Evolutionary conservation across 2,113 vertebrate genomes (phyloP).

Genomic region (Scomber japonicus): DNA sequence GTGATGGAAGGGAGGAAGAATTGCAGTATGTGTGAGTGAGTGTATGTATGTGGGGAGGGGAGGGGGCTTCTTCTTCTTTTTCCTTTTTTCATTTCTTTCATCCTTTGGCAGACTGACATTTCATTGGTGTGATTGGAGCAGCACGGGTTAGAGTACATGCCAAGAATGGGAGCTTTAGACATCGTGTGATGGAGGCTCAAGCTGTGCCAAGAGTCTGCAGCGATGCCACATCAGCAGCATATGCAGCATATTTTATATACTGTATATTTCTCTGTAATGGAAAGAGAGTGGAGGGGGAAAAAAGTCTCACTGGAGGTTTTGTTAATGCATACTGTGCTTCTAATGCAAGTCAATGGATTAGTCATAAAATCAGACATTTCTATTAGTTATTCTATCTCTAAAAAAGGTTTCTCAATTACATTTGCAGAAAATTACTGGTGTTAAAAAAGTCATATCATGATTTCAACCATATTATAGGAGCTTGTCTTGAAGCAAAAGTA

Average conservation of each 20-base stretch:
- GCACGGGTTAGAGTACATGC: conserved; percentile 7
- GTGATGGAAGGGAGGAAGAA: conserved; percentile 16
- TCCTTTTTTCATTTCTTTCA: background rate
- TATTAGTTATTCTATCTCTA: too few relatives aligned
- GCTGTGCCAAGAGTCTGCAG: conserved; percentile 26
- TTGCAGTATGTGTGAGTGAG: conserved; percentile 14
- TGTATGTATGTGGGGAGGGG: background rate
- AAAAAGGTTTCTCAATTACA: too few relatives aligned
- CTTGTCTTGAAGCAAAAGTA: too few relatives aligned
- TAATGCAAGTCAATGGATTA: too few relatives aligned
- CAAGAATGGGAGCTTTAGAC: conserved; percentile 27
- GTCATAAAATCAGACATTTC: too few relatives aligned
- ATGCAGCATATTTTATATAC: background rate
- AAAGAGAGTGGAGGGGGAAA: background rate
- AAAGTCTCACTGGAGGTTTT: background rate
- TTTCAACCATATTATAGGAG: too few relatives aligned
- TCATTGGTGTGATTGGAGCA: conserved; percentile 34
- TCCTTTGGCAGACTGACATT: conserved; percentile 46
- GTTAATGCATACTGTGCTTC: too few relatives aligned
- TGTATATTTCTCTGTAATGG: background rate
- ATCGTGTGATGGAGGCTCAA: conserved; percentile 24
- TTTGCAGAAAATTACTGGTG: too few relatives aligned
- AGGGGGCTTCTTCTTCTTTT: background rate
- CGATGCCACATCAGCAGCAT: background rate
- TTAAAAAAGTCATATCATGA: too few relatives aligned